These are phyloP conservation scores for Nephrotoma appendiculata DNA, from an alignment of 2,888 invertebrate species.

Conservation along the genomic window DNA sequence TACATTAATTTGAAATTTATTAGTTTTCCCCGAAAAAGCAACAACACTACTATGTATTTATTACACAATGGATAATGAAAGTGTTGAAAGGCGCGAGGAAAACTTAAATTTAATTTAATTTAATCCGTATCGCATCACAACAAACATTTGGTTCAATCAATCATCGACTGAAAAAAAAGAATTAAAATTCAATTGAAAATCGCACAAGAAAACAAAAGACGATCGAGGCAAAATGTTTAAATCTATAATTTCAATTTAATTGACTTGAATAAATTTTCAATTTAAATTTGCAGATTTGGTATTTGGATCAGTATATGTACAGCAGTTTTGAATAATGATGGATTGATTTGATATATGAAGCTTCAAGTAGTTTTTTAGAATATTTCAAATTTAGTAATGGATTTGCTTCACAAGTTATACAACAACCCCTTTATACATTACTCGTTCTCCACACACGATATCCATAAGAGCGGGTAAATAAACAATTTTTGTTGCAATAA, in stretches of 20 bases:
- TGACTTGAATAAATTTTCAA: neutral
- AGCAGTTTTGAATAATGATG: neutral
- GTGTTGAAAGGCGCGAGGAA: neutral
- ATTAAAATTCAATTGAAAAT: neutral
- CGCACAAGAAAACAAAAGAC: neutral
- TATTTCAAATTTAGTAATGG: neutral
- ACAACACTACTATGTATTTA: too few relatives aligned
- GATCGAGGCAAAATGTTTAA: neutral
- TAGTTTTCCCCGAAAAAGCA: too few relatives aligned
- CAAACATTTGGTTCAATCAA: neutral
- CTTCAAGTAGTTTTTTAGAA: neutral
- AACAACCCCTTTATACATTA: neutral
- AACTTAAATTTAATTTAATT: neutral
- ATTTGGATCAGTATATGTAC: neutral
- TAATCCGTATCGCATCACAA: neutral
- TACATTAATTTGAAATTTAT: too few relatives aligned
- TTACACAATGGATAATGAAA: neutral
- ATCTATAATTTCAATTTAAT: neutral
- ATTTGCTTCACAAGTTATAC: neutral
- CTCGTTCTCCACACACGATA: neutral
- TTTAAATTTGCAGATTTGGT: neutral
- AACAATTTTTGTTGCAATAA: neutral
- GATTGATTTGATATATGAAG: neutral
- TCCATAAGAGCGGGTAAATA: neutral
- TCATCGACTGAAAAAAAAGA: neutral